Evolutionary conservation across 2,888 invertebrate species (phyloP).

Genomic region (Ametastegia equiseti): DNA sequence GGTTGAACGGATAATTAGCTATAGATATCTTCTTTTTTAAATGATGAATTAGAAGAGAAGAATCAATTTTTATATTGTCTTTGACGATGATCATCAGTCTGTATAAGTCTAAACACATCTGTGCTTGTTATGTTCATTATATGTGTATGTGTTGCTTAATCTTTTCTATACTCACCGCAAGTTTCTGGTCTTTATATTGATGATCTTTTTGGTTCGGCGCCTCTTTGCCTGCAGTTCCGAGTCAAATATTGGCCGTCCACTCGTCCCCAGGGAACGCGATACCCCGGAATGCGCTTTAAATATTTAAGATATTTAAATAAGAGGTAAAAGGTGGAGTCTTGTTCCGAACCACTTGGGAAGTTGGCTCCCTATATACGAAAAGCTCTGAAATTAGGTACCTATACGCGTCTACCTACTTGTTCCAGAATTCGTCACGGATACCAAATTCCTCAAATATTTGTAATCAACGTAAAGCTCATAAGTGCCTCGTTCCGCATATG

Average conservation of each 20-base stretch:
- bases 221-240: slow-evolving; percentile 27
- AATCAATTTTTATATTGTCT: background rate
- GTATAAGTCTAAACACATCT: too few species aligned
- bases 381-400: background rate
- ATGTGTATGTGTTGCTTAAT: background rate
- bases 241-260: slow-evolving; percentile 69
- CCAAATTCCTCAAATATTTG: slow-evolving; percentile 35
- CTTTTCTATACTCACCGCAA: background rate
- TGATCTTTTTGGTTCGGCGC: slow-evolving; percentile 53
- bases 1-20: too few species aligned
- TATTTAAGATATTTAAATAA: slow-evolving; percentile 70
- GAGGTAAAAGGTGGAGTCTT: slow-evolving; percentile 49
- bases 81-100: background rate
- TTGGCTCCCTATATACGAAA: background rate
- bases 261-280: slow-evolving; percentile 60
- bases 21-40: too few species aligned
- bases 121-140: background rate
- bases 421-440: slow-evolving; percentile 27
- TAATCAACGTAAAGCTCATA: slow-evolving; percentile 4
- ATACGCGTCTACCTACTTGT: slow-evolving; percentile 7
- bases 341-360: background rate
- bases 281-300: slow-evolving; percentile 66
- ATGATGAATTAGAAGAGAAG: background rate
- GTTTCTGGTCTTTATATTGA: slow-evolving; percentile 4
- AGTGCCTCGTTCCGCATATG: background rate